A percentile compares a stretch with the other conserved stretches of the same genome.
These are phyloP conservation scores for Drosophila rufa DNA, from an alignment of 1,140 invertebrate species.

Conservation along the genomic window DNA sequence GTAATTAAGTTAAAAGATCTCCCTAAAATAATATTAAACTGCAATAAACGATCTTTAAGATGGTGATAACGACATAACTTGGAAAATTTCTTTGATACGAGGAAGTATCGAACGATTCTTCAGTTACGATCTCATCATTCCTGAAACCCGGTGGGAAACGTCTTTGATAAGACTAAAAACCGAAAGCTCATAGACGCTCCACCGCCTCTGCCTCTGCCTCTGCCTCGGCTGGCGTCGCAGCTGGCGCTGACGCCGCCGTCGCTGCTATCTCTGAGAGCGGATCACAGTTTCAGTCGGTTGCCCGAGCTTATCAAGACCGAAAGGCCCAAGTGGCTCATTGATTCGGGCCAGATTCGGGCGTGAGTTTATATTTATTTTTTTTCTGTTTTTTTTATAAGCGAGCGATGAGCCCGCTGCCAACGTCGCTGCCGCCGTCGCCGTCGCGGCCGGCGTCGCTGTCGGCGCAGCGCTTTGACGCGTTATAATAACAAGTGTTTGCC, in stretches of 20 bases:
- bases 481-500: constrained; percentile 84
- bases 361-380: constrained; percentile 1
- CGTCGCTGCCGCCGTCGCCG: constrained; percentile 17
- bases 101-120: not conserved
- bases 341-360: constrained; percentile 53
- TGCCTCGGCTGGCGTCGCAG: constrained; percentile 22
- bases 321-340: constrained; percentile 51
- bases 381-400: constrained; percentile 5
- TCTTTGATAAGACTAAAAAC: constrained; percentile 30
- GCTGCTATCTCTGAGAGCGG: constrained; percentile 39
- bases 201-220: constrained; percentile 18
- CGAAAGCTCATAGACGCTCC: constrained; percentile 35
- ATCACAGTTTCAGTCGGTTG: constrained; percentile 11
- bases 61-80: no score
- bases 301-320: constrained; percentile 37
- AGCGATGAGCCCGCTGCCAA: constrained; percentile 35
- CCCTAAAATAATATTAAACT: no score
- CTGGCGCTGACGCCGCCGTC: constrained; percentile 2
- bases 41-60: no score
- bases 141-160: not conserved
- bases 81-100: no score
- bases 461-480: constrained; percentile 76
- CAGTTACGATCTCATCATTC: constrained; percentile 6
- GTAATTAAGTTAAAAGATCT: no score
- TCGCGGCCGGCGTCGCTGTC: constrained; percentile 30